Conservation (phyloP, 2,888 invertebrate genomes). For the Microplitis deprimator region DNA sequence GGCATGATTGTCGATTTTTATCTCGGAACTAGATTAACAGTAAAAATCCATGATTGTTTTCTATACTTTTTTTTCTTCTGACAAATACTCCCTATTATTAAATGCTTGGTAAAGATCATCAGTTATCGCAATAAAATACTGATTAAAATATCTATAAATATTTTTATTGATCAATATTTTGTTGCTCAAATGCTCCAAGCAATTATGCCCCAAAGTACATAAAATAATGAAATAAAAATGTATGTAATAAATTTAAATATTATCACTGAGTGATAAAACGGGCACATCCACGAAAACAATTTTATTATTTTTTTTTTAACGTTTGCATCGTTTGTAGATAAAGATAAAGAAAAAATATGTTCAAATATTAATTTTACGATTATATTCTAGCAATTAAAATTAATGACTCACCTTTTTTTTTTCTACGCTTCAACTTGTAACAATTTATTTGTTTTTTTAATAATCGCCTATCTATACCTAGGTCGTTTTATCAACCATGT, state of each 20-base stretch:
- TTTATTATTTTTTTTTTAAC: neutral
- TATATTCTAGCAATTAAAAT: neutral
- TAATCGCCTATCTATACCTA: too few relatives aligned
- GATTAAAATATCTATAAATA: too few relatives aligned
- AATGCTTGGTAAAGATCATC: neutral
- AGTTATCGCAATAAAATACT: too few relatives aligned
- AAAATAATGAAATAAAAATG: too few relatives aligned
- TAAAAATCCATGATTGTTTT: neutral
- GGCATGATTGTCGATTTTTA: slow-evolving; percentile 11
- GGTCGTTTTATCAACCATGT: too few relatives aligned
- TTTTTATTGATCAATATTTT: too few relatives aligned
- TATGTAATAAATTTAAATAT: neutral
- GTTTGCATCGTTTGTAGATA: neutral
- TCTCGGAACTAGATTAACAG: neutral
- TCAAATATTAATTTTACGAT: neutral
- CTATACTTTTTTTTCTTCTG: neutral
- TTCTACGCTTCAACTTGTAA: neutral
- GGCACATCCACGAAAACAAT: neutral
- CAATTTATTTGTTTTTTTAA: too few relatives aligned
- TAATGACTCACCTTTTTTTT: neutral
- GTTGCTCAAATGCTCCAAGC: too few relatives aligned
- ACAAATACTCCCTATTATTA: neutral
- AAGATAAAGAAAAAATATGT: neutral
- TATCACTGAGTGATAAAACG: neutral
- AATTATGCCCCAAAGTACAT: too few relatives aligned